Percentiles rank a stretch among this genome's conserved stretches.
Conservation (phyloP, 2,113 vertebrate genomes). For the Callocephalon fimbriatum region DNA sequence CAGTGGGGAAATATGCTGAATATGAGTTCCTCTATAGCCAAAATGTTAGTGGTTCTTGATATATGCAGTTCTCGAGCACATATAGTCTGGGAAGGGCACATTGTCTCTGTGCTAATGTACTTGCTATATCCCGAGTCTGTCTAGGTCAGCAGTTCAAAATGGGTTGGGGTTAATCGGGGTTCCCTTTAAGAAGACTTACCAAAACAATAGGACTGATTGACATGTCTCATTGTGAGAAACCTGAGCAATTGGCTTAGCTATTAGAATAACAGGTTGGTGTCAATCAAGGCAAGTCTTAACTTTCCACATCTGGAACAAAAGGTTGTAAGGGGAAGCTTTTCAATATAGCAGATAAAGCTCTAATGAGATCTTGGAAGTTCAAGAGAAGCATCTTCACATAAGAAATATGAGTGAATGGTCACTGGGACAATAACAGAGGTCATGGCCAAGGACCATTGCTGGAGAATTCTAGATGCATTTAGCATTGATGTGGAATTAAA, state of each 20-base stretch:
- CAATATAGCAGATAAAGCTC: not conserved
- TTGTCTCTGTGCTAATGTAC: not conserved
- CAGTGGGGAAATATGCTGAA: not conserved
- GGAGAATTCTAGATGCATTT: not conserved
- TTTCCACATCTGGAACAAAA: not conserved
- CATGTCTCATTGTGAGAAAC: not conserved
- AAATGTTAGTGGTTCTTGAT: not conserved
- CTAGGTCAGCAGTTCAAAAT: not conserved
- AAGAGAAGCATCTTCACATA: not conserved
- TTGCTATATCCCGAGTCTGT: not conserved
- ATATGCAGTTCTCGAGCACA: not conserved
- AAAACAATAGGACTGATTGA: not conserved
- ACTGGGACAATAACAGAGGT: not conserved
- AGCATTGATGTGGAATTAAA: not conserved
- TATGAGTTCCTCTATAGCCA: rapidly evolving
- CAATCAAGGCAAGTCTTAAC: not conserved
- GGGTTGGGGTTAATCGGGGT: not conserved
- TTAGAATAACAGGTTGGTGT: not conserved
- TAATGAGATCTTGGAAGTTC: not conserved
- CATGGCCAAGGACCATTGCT: not conserved
- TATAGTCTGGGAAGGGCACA: rapidly evolving
- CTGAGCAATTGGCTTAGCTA: not conserved
- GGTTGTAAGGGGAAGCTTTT: not conserved
- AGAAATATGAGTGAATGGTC: not conserved
- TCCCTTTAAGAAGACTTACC: not conserved